Evolutionary conservation across 1,140 invertebrate species (phyloP).

Genomic region (Drosophila insularis): DNA sequence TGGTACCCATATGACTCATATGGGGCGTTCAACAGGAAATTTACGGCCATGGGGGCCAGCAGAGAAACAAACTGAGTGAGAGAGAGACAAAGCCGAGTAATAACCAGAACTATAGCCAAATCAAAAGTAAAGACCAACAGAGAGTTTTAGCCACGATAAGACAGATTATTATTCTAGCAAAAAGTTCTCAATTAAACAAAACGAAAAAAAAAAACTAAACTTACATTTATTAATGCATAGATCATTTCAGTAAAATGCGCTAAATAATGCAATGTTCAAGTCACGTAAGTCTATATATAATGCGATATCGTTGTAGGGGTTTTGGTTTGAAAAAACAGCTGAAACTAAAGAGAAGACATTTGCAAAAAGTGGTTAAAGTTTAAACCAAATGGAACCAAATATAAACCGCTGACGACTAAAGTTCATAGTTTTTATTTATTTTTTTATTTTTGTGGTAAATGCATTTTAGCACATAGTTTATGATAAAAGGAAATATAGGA

Average conservation of each 20-base stretch:
- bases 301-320: neutral
- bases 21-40: conserved; percentile 54
- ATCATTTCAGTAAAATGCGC: conserved; percentile 40
- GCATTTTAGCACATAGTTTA: conserved; percentile 66
- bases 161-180: neutral
- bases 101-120: conserved; percentile 8
- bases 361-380: neutral
- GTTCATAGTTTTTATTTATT: conserved; percentile 30
- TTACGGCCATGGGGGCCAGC: conserved; percentile 33
- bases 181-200: conserved; percentile 3
- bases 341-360: conserved; percentile 27
- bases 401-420: conserved; percentile 30
- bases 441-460: conserved; percentile 18
- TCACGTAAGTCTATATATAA: conserved; percentile 74
- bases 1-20: conserved; percentile 53
- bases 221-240: conserved; percentile 7
- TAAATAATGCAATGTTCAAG: conserved; percentile 61
- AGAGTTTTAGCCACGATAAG: neutral
- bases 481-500: conserved; percentile 43
- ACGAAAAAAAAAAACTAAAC: neutral
- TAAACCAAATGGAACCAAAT: conserved; percentile 25
- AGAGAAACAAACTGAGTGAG: conserved; percentile 28
- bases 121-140: conserved; percentile 1
- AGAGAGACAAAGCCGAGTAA: conserved; percentile 14
- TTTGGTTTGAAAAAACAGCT: conserved; percentile 28